A percentile compares a stretch with the other conserved stretches of the same genome.
Conservation (phyloP, 1,140 invertebrate species). For the Cotesia chilonis region DNA sequence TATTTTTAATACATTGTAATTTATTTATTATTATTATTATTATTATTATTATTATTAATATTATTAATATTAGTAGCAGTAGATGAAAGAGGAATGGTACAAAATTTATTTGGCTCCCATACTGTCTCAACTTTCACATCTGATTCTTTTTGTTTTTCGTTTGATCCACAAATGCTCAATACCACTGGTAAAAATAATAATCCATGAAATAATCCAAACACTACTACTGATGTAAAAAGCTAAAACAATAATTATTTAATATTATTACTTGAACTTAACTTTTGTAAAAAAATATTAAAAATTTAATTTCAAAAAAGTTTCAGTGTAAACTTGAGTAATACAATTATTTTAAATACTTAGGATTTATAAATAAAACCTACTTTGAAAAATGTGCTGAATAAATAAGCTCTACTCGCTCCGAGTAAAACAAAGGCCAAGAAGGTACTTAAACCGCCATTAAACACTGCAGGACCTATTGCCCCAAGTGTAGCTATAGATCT, state of each 20-base stretch:
- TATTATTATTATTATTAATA: constrained; percentile 11
- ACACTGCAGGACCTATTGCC: constrained; percentile 65
- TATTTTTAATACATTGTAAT: background rate
- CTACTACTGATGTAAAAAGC: constrained; percentile 68
- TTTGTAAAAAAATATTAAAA: background rate
- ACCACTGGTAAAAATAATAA: constrained; percentile 69
- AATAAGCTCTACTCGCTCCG: constrained; percentile 62
- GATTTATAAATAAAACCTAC: constrained; percentile 45
- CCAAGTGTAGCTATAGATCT: constrained; percentile 59
- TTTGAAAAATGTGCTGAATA: constrained; percentile 67
- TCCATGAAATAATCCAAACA: constrained; percentile 70
- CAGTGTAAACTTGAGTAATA: no score
- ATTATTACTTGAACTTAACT: constrained; percentile 1
- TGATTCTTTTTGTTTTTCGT: constrained; percentile 41
- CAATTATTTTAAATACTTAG: no score
- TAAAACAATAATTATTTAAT: constrained; percentile 42
- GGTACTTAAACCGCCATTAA: constrained; percentile 67
- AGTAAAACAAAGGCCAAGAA: constrained; percentile 67
- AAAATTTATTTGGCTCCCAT: constrained; percentile 51
- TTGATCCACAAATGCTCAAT: constrained; percentile 67
- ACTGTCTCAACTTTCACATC: constrained; percentile 43
- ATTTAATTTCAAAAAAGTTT: no score
- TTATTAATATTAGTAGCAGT: constrained; percentile 15
- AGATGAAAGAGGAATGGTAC: constrained; percentile 38
- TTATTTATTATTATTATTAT: constrained; percentile 6